Percentiles rank a stretch among this genome's conserved stretches.
phyloP scores from a whole-genome alignment of 2,113 vertebrate species.

The Anarhynchus alexandrinus region DNA sequence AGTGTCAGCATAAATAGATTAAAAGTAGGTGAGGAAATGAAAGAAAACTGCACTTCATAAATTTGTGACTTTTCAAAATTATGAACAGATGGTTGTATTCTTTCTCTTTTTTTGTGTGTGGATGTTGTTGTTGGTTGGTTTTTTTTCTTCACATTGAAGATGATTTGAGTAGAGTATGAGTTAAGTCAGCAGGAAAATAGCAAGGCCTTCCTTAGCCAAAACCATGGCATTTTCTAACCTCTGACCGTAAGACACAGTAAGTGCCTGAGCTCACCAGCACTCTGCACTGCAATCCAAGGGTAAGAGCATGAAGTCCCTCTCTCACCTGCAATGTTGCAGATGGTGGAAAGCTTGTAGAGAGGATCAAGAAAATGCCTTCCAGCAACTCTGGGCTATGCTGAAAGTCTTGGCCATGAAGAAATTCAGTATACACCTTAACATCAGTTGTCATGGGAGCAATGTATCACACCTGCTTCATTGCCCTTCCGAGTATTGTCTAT shows the following conservation, averaged over 20 bases:
- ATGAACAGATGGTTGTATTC: not conserved
- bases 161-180: not conserved
- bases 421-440: not conserved
- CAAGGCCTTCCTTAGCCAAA: not conserved
- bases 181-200: not conserved
- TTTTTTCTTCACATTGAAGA: not conserved
- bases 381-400: not conserved
- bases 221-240: not conserved
- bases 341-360: not conserved
- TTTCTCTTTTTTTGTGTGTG: not conserved
- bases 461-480: not conserved
- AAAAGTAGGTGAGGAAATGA: not conserved
- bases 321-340: not conserved
- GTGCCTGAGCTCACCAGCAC: not conserved
- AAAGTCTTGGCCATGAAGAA: not conserved
- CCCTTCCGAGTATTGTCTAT: not conserved
- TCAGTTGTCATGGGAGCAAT: not conserved
- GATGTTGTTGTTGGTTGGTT: not conserved
- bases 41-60: not conserved
- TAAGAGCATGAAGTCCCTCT: no score
- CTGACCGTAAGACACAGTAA: not conserved
- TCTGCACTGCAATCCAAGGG: not conserved
- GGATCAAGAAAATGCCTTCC: not conserved
- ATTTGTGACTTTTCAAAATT: not conserved
- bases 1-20: not conserved